A percentile compares a stretch with the other conserved stretches of the same genome.
These are phyloP conservation scores for Ametastegia equiseti DNA, from an alignment of 2,888 invertebrate genomes.

Conservation along the genomic window DNA sequence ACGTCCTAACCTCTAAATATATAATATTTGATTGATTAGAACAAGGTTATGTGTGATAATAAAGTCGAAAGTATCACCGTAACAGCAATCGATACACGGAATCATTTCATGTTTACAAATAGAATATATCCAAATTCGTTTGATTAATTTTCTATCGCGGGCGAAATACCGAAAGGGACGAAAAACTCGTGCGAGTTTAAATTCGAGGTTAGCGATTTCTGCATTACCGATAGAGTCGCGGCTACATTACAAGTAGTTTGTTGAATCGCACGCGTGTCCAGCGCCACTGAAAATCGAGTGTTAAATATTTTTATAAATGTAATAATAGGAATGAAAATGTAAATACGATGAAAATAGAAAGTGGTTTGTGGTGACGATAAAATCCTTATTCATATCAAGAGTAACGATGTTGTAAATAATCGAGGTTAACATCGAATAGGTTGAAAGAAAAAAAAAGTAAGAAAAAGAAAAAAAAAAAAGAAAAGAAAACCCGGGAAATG, in stretches of 20 bases:
- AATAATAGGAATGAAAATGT: slow-evolving; percentile 2
- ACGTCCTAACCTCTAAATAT: background rate
- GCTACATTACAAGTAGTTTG: background rate
- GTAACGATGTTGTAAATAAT: background rate
- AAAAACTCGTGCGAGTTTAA: background rate
- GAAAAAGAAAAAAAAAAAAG: too few relatives aligned
- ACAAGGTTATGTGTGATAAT: background rate
- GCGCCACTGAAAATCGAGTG: background rate
- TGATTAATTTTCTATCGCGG: background rate
- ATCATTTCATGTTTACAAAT: background rate
- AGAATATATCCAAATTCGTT: background rate
- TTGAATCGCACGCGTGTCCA: too few relatives aligned
- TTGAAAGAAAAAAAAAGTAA: too few relatives aligned
- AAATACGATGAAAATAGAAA: slow-evolving; percentile 11
- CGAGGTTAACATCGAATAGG: background rate
- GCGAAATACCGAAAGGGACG: background rate
- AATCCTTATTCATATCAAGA: background rate
- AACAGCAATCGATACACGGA: background rate
- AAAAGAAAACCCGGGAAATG: slow-evolving; percentile 62
- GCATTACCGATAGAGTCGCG: background rate
- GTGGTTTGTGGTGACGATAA: background rate
- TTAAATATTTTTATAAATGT: background rate
- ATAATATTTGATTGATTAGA: background rate
- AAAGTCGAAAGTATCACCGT: background rate
- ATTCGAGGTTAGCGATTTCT: background rate